Percentiles rank a stretch among this genome's conserved stretches.
phyloP scores from a whole-genome alignment of 2,113 vertebrate genomes.

The Salvelinus namaycush region DNA sequence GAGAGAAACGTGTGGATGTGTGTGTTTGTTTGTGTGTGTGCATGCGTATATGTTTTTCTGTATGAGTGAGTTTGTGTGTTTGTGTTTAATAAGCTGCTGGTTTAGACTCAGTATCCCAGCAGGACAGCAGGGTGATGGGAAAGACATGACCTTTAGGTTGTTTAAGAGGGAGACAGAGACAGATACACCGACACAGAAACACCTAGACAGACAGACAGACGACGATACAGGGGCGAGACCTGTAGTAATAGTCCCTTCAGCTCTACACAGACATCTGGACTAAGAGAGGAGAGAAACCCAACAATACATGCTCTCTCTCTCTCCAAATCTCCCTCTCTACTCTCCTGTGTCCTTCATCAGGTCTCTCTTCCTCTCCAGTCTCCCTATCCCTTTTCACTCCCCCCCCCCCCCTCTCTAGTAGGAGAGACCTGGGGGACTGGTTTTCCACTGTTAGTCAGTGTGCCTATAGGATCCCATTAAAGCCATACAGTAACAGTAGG shows the following conservation, averaged over 20 bases:
- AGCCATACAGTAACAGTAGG: not conserved
- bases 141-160: slow-evolving; percentile 35
- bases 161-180: not conserved
- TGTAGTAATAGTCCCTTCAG: not conserved
- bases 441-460: not conserved
- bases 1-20: not conserved
- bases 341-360: not conserved
- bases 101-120: not conserved
- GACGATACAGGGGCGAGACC: too few species aligned
- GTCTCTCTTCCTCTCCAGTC: not conserved
- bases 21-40: not conserved
- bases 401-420: too few species aligned
- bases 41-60: not conserved
- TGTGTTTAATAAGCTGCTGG: too few species aligned
- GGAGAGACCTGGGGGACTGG: too few species aligned
- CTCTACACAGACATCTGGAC: not conserved
- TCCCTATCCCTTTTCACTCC: not conserved
- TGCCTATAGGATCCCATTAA: slow-evolving; percentile 18
- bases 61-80: not conserved
- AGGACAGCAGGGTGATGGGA: slow-evolving; percentile 10
- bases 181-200: not conserved
- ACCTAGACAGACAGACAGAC: not conserved
- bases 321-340: not conserved
- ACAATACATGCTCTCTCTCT: not conserved
- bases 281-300: not conserved